These are phyloP conservation scores for Falcaria lacertinaria DNA, from an alignment of 2,888 invertebrate species.

Conservation along the genomic window DNA sequence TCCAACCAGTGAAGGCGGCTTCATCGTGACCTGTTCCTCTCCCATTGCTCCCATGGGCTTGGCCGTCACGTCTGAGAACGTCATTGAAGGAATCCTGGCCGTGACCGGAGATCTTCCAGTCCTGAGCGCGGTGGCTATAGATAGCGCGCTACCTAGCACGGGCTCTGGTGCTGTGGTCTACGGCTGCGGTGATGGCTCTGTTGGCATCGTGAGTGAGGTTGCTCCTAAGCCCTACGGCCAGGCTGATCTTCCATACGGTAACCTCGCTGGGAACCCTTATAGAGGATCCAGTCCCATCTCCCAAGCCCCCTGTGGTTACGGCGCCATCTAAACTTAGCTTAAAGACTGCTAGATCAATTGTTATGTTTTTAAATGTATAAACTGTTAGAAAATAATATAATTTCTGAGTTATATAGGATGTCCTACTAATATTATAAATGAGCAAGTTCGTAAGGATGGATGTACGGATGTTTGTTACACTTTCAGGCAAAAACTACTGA, in stretches of 20 bases:
- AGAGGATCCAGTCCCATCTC: not conserved
- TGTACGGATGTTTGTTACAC: no score
- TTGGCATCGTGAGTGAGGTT: constrained; percentile 20
- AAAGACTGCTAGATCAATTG: no score
- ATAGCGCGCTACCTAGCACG: constrained; percentile 28
- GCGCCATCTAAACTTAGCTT: no score
- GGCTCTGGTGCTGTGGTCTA: constrained; percentile 28
- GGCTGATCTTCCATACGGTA: not conserved
- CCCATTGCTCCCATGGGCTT: constrained; percentile 27
- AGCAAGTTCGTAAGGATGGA: no score
- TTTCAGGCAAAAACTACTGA: no score
- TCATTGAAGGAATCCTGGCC: constrained; percentile 30
- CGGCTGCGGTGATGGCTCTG: constrained; percentile 27
- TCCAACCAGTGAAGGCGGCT: constrained; percentile 17
- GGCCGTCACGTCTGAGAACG: constrained; percentile 36
- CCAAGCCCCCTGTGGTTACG: no score
- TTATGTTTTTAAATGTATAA: no score
- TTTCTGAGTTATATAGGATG: no score
- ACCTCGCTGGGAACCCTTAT: not conserved
- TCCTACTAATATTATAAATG: no score
- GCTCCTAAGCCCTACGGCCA: not conserved
- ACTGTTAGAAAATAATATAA: no score
- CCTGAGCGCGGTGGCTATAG: constrained; percentile 33
- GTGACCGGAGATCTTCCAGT: constrained; percentile 39
- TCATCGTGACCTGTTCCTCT: constrained; percentile 30